These are phyloP conservation scores for Falco naumanni DNA, from an alignment of 2,797 vertebrate genomes.

Conservation along the genomic window DNA sequence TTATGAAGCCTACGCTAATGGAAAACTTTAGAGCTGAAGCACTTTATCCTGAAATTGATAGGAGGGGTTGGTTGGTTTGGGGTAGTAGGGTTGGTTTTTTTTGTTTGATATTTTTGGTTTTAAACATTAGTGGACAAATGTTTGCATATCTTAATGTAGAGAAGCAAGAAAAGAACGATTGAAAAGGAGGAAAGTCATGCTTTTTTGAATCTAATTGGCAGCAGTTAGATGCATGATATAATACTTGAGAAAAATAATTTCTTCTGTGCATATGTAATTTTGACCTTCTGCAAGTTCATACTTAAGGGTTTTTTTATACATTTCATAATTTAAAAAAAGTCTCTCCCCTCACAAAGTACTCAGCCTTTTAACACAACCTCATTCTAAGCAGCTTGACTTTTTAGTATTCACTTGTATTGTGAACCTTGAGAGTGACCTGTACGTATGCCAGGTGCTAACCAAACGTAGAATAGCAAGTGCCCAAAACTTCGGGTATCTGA, in stretches of 20 bases:
- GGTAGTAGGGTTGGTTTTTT: not conserved
- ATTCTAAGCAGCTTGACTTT: not conserved
- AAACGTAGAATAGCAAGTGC: not conserved
- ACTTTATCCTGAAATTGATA: not conserved
- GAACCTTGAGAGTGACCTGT: not conserved
- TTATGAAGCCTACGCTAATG: not conserved
- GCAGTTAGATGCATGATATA: not conserved
- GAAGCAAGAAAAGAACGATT: not conserved
- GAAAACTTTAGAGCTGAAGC: not conserved
- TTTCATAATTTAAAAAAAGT: not conserved
- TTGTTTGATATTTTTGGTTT: not conserved
- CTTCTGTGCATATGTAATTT: not conserved
- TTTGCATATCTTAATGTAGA: not conserved
- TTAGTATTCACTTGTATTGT: not conserved
- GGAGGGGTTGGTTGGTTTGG: accelerated
- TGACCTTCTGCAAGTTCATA: not conserved
- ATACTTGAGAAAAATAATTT: not conserved
- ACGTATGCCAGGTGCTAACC: not conserved
- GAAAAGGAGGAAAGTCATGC: not conserved
- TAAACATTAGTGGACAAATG: not conserved
- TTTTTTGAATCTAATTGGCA: not conserved
- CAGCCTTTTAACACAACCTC: not conserved
- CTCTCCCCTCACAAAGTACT: not conserved
- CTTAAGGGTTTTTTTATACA: not conserved
- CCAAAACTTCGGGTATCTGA: not conserved